Percentiles rank a stretch among this genome's conserved stretches.
Conservation (phyloP, 2,797 vertebrate genomes). For the Platalea minor region DNA sequence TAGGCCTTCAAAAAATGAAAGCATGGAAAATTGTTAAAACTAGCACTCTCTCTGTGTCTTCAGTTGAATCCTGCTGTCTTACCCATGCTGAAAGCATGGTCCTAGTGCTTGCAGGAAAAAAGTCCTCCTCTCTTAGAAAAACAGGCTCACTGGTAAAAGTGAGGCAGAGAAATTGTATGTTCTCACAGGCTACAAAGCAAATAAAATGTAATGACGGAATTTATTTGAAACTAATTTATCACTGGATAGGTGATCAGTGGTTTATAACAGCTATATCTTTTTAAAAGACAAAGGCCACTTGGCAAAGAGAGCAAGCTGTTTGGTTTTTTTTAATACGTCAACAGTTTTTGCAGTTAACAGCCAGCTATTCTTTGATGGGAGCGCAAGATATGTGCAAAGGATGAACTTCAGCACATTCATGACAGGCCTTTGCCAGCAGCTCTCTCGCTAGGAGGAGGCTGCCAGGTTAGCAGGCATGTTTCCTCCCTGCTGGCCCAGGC, state of each 20-base stretch:
- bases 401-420: neutral
- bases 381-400: neutral
- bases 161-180: neutral
- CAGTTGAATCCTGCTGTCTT: neutral
- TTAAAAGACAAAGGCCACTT: constrained; percentile 45
- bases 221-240: neutral
- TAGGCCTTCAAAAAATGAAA: neutral
- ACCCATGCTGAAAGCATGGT: neutral
- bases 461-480: neutral
- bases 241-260: neutral
- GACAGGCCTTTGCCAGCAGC: neutral
- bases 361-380: neutral
- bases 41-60: neutral
- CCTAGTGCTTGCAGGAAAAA: neutral
- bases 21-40: neutral
- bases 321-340: neutral
- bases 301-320: neutral
- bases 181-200: neutral
- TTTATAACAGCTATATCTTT: neutral
- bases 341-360: constrained; percentile 7
- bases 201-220: neutral
- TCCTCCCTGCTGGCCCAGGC: neutral
- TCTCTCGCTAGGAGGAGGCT: neutral
- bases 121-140: neutral
- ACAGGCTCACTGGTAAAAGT: neutral